phyloP scores from a whole-genome alignment of 2,888 invertebrate genomes.

The Chalcosyrphus nemorum region DNA sequence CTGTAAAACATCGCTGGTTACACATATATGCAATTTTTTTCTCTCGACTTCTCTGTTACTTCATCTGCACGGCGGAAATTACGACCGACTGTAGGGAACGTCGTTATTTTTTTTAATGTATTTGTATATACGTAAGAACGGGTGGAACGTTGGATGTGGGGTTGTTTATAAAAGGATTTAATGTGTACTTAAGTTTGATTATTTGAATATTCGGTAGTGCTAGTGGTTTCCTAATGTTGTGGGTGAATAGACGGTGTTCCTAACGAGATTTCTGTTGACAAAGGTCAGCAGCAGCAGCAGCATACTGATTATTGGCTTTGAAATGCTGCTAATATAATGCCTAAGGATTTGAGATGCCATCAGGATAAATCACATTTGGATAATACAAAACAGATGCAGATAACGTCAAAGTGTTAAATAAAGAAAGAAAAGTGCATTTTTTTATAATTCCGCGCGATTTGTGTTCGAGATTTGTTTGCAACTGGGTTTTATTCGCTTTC shows the following conservation, averaged over 20 bases:
- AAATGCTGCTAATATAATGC: constrained; percentile 42
- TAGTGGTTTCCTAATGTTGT: not conserved
- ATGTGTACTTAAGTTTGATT: constrained; percentile 14
- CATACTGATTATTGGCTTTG: constrained; percentile 21
- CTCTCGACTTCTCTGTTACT: constrained; percentile 22
- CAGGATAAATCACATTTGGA: constrained; percentile 17
- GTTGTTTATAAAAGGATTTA: constrained; percentile 15
- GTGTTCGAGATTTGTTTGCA: constrained; percentile 5
- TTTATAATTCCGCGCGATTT: not conserved
- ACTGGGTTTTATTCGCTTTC: not conserved
- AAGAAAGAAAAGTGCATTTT: constrained; percentile 29
- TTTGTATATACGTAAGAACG: constrained; percentile 26
- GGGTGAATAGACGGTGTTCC: constrained; percentile 34
- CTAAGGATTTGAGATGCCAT: constrained; percentile 21
- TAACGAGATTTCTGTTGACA: constrained; percentile 60
- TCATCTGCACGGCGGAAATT: constrained; percentile 27
- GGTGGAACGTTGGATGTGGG: not conserved
- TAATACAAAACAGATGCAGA: constrained; percentile 7
- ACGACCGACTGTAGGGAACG: constrained; percentile 13
- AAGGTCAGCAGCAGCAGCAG: constrained; percentile 66
- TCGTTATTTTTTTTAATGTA: constrained; percentile 3
- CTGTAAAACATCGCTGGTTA: constrained; percentile 69
- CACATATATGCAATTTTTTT: constrained; percentile 52
- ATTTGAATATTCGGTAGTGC: constrained; percentile 33
- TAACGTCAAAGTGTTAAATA: not conserved